phyloP scores from a whole-genome alignment of 2,888 invertebrate genomes.

The Rhingia rostrata region DNA sequence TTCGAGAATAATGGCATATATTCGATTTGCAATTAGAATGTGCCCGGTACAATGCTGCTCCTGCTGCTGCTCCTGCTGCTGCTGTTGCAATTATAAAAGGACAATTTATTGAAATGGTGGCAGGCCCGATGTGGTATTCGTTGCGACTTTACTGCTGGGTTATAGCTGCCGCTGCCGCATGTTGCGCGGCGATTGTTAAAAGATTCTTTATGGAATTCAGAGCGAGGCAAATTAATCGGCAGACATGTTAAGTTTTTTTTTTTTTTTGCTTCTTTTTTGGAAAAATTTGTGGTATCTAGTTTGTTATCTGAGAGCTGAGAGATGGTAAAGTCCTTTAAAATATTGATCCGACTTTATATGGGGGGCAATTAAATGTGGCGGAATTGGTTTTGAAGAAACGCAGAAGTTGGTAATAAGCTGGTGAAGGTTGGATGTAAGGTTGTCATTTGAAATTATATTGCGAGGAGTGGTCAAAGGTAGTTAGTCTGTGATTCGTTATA shows the following conservation, averaged over 20 bases:
- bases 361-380: conserved; percentile 20
- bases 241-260: background rate
- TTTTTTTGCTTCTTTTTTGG: conserved; percentile 4
- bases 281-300: conserved; percentile 52
- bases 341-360: conserved; percentile 32
- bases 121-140: conserved; percentile 37
- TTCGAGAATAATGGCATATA: conserved; percentile 72
- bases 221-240: conserved; percentile 57
- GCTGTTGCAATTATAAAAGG: conserved; percentile 71
- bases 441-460: no score
- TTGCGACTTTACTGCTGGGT: conserved; percentile 18
- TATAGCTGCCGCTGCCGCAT: conserved; percentile 17
- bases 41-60: conserved; percentile 62
- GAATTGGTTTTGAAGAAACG: background rate
- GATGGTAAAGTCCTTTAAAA: background rate
- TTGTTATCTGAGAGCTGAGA: conserved; percentile 37
- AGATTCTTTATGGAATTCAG: conserved; percentile 71
- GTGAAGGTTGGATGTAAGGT: background rate
- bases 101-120: conserved; percentile 71
- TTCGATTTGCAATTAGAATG: conserved; percentile 74
- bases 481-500: no score
- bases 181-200: conserved; percentile 63
- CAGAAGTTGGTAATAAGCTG: background rate
- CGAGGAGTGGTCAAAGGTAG: no score
- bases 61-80: conserved; percentile 55